Evolutionary conservation across 1,140 invertebrate genomes (phyloP), one percentile per base, ranked within the genome.

Genomic region (Epicauta chinensis): DNA sequence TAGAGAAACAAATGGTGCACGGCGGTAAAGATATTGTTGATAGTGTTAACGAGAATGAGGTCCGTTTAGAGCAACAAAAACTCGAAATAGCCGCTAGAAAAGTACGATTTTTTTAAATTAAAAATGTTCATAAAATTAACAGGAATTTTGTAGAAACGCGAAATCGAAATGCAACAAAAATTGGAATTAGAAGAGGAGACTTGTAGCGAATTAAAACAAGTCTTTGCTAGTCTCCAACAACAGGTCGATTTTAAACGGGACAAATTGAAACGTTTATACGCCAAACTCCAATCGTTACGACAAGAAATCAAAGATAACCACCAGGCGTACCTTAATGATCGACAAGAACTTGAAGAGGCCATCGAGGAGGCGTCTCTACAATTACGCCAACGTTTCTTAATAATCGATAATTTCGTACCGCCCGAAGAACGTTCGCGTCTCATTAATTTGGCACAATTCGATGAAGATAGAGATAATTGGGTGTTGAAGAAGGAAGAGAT

Each of bases 391-490:
- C 82, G 85, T 51, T 82, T 89, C 64, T 76, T 97, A 7, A 89
- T 97, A 35, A 94, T 98, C 50, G 94, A 98, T 63, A 97, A 97
- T 72, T 98, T 99, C 71, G 93, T 99, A 64, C 94, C 95, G 9
- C 77, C 82, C 2, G 91, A 93, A 62, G 91, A 97, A 39, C 87
- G 91, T 61, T 81, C 84, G 38, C 84, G 88, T 60, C 81, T 97
- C n/a, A 76, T 86, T 59, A 83, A 72, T 60, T 81, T 81, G 61
- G 84, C 82, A 61, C 76, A 82, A 16, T 96, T 88, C 71, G 90
- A 97, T 70, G 93, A 97, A 62, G 87, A 91, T 64, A 77, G 87
- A 53, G 92, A 97, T 64, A 77, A 81, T 36, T 98, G 93, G 93
- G 77, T 67, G 1, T 45, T 70, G 17, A 69, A 64, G 40, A 67